Evolutionary conservation across 2,797 vertebrate species (phyloP), one percentile per base, ranked within the genome.

Genomic region (Tangara arthus): DNA sequence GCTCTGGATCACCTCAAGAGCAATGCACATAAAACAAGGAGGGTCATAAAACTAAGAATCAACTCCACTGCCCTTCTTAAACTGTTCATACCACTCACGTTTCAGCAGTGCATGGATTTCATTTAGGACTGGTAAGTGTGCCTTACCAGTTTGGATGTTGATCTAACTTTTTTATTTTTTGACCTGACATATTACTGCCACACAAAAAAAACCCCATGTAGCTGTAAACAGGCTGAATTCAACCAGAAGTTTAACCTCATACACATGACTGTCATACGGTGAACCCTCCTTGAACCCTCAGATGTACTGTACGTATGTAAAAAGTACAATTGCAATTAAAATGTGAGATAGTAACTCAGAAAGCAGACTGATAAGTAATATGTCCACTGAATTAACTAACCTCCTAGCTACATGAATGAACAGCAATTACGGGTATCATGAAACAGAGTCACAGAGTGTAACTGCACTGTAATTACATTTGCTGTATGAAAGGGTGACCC

Each of bases 401-500:
- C 44, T 93, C 52, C 86, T 69, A 87, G 63, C 56, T 84, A 88
- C 41, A 60, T 1, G 15, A 92, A 82, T 66, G 35, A 76, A 39
- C 47, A 76, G 73, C 94, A 95, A 96, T 96, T 97, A 94, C 49
- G 94, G 93, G 80, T 94, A 94, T 95, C 77, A 80, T 42, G 60
- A 73, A 94, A 76, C 41, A 39, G 63, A 93, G 77, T 84, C 82
- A 84, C 30, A 73, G 35, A 41, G 66, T 60, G 55, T 93, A 93
- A 88, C 59, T 71, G 64, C 8, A 10, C 66, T 79, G 77, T 91
- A 94, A 94, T 97, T 96, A 88, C 70, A 87, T 87, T 84, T 93
- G 77, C 82, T 77, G 28, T 64, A 84, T 89, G 70, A 84, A 89
- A 87, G 63, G 6, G 20, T 91, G 82, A 93, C 85, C 71, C 41